Evolutionary conservation across 2,797 vertebrate species (phyloP).

Genomic region (Graptemys geographica): DNA sequence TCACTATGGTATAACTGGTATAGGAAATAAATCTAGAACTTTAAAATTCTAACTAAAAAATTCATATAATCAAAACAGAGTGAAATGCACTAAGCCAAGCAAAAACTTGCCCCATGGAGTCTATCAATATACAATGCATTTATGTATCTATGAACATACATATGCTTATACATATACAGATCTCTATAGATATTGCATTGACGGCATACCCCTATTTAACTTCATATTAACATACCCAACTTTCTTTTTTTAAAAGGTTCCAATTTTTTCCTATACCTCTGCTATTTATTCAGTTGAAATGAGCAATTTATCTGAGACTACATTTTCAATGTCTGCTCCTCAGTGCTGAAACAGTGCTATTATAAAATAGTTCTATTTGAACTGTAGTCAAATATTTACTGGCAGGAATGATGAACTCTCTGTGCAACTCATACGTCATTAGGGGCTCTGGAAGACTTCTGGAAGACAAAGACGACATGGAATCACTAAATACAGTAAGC

Average conservation of each 20-base stretch:
- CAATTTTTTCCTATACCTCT: not conserved
- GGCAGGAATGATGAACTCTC: constrained; percentile 94
- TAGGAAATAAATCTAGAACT: not conserved
- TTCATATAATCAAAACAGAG: not conserved
- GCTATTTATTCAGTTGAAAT: not conserved
- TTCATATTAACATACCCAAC: not conserved
- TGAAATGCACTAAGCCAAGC: not conserved
- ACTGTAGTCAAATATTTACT: constrained; percentile 86
- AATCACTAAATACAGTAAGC: constrained; percentile 49
- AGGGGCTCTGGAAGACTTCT: constrained; percentile 97
- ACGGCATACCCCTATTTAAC: not conserved
- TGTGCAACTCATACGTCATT: constrained; percentile 96
- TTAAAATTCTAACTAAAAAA: not conserved
- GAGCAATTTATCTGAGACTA: constrained; percentile 2
- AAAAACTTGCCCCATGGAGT: not conserved
- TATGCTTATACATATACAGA: not conserved
- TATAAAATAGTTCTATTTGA: constrained; percentile 32
- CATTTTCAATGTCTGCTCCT: not conserved
- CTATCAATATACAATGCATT: not conserved
- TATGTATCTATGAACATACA: not conserved
- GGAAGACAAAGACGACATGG: constrained; percentile 65
- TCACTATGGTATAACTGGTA: constrained; percentile 4
- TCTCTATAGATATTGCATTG: not conserved
- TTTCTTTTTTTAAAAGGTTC: not conserved
- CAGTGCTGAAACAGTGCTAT: not conserved